Evolutionary conservation across 1,140 invertebrate genomes (phyloP), one percentile per base, ranked within the genome.

Genomic region (Triops longicaudatus): DNA sequence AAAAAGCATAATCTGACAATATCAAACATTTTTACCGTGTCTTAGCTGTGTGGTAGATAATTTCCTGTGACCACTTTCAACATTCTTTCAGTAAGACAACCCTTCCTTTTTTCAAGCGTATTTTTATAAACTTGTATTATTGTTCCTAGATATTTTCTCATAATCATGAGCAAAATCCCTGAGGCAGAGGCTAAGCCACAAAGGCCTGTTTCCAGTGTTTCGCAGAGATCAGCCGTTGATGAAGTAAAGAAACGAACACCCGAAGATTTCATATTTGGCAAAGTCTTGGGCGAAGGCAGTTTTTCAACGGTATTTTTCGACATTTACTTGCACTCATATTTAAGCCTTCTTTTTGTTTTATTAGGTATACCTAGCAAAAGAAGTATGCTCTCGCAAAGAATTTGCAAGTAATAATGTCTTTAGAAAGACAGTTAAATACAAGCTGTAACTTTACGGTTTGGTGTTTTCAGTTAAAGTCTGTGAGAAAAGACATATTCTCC

Each of bases 191-290:
- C 31, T 7, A 37, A 37, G 31, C 31, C 31, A 37, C 31, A 37
- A 7, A 7, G 31, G 31, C 31, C 31, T 37, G 7, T 7, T 37
- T 37, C 31, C 31, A 7, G 31, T 37, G 31, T 37, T 37, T 37
- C 31, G 2, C 31, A 37, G 7, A 37, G 7, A 37, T 2, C 31
- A 37, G 31, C 7, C 31, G 7, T 37, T 37, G 31, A 37, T 37
- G 50, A 63, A 22, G 22, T n/a, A 17, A 63, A 63, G 73, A 94
- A 93, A 82, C 88, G 90, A 80, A 89, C 88, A 10, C 87, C 92
- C n/a, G 90, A 91, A 80, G 96, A 98, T 84, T 98, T 94, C 84
- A 92, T 95, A 80, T 98, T 98, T 87, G 94, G 95, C 41, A 97
- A 96, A 86, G 88, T 95, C 75, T 93, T 98, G 80, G 97, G 96